A percentile compares a stretch with the other conserved stretches of the same genome.
These are phyloP conservation scores for Baronia brevicornis DNA, from an alignment of 2,888 invertebrate genomes.

Conservation along the genomic window DNA sequence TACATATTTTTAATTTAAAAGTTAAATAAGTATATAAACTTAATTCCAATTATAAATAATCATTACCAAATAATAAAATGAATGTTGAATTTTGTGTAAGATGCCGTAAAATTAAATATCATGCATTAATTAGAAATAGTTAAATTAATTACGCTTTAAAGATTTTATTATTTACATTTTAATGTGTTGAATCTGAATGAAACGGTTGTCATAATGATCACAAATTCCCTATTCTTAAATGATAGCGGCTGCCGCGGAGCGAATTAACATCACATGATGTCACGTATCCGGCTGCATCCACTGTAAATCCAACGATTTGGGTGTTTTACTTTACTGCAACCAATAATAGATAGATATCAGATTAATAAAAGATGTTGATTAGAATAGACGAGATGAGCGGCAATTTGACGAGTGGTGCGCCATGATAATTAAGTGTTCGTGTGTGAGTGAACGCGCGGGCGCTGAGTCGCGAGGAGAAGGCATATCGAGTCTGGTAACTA, in stretches of 20 bases:
- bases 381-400: conserved; percentile 57
- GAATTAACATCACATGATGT: conserved; percentile 65
- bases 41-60: too few relatives aligned
- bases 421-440: conserved; percentile 62
- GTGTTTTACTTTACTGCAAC: conserved; percentile 55
- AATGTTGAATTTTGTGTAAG: too few relatives aligned
- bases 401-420: conserved; percentile 64
- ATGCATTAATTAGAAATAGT: conserved; percentile 19
- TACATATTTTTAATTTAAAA: too few relatives aligned
- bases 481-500: conserved; percentile 73
- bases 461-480: conserved; percentile 45
- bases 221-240: conserved; percentile 30
- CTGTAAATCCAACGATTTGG: conserved; percentile 57
- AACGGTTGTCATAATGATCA: conserved; percentile 32
- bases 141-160: conserved; percentile 24
- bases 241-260: conserved; percentile 42
- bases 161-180: conserved; percentile 20
- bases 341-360: conserved; percentile 62
- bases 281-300: conserved; percentile 60
- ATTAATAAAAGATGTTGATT: conserved; percentile 65
- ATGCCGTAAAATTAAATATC: conserved; percentile 17
- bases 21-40: too few relatives aligned
- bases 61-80: too few relatives aligned
- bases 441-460: conserved; percentile 49
- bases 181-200: conserved; percentile 23